A percentile compares a stretch with the other conserved stretches of the same genome.
Conservation (phyloP, 2,888 invertebrate species). For the Drosophila kokeensis region DNA sequence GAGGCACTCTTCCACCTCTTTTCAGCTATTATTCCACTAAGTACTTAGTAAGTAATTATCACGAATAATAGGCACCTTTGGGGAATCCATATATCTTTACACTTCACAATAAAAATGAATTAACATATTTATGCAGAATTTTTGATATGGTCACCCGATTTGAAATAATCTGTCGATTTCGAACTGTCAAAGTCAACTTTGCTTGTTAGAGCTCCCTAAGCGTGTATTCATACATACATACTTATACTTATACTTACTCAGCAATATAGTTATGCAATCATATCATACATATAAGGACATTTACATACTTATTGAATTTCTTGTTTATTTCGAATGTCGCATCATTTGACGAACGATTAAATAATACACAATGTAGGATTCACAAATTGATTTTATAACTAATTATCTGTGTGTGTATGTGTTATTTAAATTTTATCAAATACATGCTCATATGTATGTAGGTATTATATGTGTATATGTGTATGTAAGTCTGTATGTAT, state of each 20-base stretch:
- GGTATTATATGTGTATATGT: background rate
- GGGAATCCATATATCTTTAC: background rate
- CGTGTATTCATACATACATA: background rate
- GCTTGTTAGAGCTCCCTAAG: background rate
- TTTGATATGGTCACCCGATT: background rate
- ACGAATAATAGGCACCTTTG: too few relatives aligned
- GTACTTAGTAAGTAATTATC: background rate
- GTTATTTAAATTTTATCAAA: slow-evolving; percentile 8
- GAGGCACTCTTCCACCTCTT: background rate
- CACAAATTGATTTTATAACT: slow-evolving; percentile 50
- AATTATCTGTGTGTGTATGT: slow-evolving; percentile 28
- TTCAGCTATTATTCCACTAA: background rate
- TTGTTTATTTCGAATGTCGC: slow-evolving; percentile 57
- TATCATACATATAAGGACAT: background rate
- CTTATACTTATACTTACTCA: background rate
- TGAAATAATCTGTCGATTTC: background rate
- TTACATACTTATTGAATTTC: slow-evolving; percentile 40
- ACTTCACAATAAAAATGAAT: background rate
- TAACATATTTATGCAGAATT: background rate
- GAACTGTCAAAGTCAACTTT: background rate
- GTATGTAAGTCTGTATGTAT: slow-evolving; percentile 21
- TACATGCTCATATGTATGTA: slow-evolving; percentile 3
- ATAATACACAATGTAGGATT: slow-evolving; percentile 54
- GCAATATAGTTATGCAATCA: background rate
- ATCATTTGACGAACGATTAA: slow-evolving; percentile 55